A percentile compares a stretch with the other conserved stretches of the same genome.
phyloP scores from a whole-genome alignment of 2,888 invertebrate genomes.

The Conomelus anceps region DNA sequence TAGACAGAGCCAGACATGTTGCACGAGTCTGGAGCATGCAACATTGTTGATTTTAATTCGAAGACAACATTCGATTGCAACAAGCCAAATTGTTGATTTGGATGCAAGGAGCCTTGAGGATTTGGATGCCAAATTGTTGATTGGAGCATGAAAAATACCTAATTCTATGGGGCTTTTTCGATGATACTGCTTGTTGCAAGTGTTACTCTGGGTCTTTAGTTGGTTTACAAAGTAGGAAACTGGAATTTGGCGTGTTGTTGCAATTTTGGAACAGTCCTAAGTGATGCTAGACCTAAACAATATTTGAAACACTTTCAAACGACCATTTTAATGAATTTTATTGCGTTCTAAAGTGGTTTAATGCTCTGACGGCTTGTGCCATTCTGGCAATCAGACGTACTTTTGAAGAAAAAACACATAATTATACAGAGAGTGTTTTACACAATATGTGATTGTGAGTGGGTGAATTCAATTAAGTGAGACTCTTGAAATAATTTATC shows the following conservation, averaged over 20 bases:
- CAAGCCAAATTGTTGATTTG: background rate
- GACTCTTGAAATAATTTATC: no score
- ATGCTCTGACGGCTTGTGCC: no score
- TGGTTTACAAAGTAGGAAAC: background rate
- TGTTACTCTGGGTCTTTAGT: background rate
- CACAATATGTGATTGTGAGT: no score
- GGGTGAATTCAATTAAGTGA: no score
- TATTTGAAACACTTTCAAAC: background rate
- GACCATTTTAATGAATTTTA: background rate
- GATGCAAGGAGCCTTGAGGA: background rate
- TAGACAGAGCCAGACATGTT: background rate
- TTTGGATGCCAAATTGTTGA: no score
- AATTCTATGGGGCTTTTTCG: background rate
- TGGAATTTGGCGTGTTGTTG: background rate
- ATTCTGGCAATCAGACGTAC: no score
- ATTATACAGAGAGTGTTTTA: no score
- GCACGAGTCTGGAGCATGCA: background rate
- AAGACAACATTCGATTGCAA: background rate
- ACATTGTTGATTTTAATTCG: no score
- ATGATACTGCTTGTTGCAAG: background rate
- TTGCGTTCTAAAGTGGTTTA: no score
- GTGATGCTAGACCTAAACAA: background rate
- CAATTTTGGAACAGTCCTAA: background rate
- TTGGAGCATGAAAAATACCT: no score
- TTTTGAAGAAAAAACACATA: no score